These are phyloP conservation scores for Dicycla oo DNA, from an alignment of 2,888 invertebrate species.

Conservation along the genomic window DNA sequence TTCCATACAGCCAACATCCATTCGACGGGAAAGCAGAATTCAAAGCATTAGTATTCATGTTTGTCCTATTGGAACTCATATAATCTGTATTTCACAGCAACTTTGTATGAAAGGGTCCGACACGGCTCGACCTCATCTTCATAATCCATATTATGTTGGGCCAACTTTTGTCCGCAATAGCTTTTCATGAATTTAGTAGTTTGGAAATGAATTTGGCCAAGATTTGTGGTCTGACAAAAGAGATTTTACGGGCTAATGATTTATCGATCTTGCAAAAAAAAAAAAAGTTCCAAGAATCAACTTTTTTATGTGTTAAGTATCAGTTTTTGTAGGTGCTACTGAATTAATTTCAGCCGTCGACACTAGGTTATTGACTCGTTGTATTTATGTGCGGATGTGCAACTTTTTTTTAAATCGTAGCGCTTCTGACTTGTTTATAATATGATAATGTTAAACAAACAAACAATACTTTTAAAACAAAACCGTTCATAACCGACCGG, in stretches of 20 bases:
- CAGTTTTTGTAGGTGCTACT: background rate
- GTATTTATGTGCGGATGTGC: background rate
- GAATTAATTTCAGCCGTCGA: background rate
- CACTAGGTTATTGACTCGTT: background rate
- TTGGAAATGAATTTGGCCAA: slow-evolving; percentile 10
- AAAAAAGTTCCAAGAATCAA: background rate
- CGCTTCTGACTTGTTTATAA: background rate
- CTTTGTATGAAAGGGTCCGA: slow-evolving; percentile 32
- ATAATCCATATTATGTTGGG: slow-evolving; percentile 24
- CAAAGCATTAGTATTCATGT: slow-evolving; percentile 30
- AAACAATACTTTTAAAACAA: slow-evolving; percentile 1
- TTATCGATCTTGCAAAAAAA: background rate
- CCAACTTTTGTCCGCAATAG: slow-evolving; percentile 22
- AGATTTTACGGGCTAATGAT: slow-evolving; percentile 16
- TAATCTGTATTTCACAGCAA: slow-evolving; percentile 31
- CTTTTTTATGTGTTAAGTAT: background rate
- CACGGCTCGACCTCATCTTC: slow-evolving; percentile 17
- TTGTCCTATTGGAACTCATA: slow-evolving; percentile 16
- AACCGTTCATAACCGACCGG: background rate
- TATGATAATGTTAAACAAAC: no score
- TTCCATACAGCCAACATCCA: background rate
- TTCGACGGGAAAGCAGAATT: background rate
- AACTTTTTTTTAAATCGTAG: background rate
- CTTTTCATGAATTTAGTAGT: slow-evolving; percentile 22
- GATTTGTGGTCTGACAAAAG: slow-evolving; percentile 29